These are phyloP conservation scores for Plectrocnemia conspersa DNA, from an alignment of 1,140 invertebrate genomes.

Conservation along the genomic window DNA sequence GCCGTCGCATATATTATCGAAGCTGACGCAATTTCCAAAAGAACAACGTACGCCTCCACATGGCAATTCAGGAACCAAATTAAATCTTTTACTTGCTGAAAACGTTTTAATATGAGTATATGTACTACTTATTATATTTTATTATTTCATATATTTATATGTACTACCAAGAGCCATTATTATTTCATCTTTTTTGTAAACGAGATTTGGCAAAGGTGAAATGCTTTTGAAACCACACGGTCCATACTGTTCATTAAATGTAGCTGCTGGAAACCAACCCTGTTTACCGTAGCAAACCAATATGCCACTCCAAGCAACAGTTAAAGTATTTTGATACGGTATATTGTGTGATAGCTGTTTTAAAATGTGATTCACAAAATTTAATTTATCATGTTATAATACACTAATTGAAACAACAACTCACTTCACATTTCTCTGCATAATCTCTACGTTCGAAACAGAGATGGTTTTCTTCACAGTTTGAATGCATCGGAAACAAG, in stretches of 20 bases:
- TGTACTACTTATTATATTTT: neutral
- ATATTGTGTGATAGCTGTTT: neutral
- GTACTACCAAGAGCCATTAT: slow-evolving; percentile 44
- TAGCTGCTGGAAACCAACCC: slow-evolving; percentile 60
- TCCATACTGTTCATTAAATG: slow-evolving; percentile 51
- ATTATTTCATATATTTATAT: slow-evolving; percentile 12
- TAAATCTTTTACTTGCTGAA: neutral
- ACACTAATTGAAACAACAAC: slow-evolving; percentile 11
- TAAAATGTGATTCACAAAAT: slow-evolving; percentile 4
- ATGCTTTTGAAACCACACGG: slow-evolving; percentile 48
- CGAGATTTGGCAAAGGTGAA: slow-evolving; percentile 49
- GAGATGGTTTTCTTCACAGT: slow-evolving; percentile 49
- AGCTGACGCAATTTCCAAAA: slow-evolving; percentile 64
- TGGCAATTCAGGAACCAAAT: slow-evolving; percentile 26
- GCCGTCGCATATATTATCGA: slow-evolving; percentile 63
- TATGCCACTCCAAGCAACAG: slow-evolving; percentile 54
- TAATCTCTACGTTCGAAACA: slow-evolving; percentile 50
- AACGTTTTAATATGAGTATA: neutral
- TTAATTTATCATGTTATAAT: neutral
- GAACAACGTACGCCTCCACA: slow-evolving; percentile 64
- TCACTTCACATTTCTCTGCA: slow-evolving; percentile 44
- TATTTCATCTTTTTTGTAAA: slow-evolving; percentile 48
- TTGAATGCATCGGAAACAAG: slow-evolving; percentile 44
- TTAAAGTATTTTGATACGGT: too few species aligned
- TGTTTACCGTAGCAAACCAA: slow-evolving; percentile 55